Conservation (phyloP, 2,888 invertebrate genomes). For the Molanna angustata region DNA sequence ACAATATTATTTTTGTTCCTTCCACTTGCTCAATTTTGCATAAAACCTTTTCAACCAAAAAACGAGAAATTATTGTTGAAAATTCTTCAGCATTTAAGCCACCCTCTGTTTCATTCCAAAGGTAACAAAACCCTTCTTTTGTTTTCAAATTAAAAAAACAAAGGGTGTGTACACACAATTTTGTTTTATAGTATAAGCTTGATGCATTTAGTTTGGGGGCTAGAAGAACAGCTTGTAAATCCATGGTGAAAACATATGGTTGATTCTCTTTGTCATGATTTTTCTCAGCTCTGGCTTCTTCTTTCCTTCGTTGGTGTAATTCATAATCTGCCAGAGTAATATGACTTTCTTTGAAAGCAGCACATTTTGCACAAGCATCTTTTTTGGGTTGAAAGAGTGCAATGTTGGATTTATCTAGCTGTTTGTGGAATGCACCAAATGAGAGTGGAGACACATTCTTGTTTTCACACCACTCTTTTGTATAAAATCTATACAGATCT, state of each 20-base stretch:
- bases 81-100: conserved; percentile 9
- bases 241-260: conserved; percentile 3
- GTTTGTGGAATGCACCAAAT: too few relatives aligned
- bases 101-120: conserved; percentile 9
- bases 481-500: too few relatives aligned
- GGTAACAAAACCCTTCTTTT: conserved; percentile 6
- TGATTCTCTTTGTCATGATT: too few relatives aligned
- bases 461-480: too few relatives aligned
- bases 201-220: conserved; percentile 6
- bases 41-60: conserved; percentile 3
- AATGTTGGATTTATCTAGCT: too few relatives aligned
- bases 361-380: too few relatives aligned
- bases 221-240: conserved; percentile 10
- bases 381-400: too few relatives aligned
- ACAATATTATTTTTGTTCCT: conserved; percentile 2
- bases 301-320: too few relatives aligned
- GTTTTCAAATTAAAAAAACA: conserved; percentile 10
- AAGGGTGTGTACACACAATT: conserved; percentile 4
- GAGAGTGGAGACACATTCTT: too few relatives aligned
- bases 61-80: neutral
- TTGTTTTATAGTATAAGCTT: conserved; percentile 6
- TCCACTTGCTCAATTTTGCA: neutral
- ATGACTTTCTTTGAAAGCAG: too few relatives aligned
- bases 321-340: too few relatives aligned
- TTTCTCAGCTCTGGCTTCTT: too few relatives aligned